Evolutionary conservation across 2,888 invertebrate genomes (phyloP), one percentile per base, ranked within the genome.

Genomic region (Latheticus oryzae): DNA sequence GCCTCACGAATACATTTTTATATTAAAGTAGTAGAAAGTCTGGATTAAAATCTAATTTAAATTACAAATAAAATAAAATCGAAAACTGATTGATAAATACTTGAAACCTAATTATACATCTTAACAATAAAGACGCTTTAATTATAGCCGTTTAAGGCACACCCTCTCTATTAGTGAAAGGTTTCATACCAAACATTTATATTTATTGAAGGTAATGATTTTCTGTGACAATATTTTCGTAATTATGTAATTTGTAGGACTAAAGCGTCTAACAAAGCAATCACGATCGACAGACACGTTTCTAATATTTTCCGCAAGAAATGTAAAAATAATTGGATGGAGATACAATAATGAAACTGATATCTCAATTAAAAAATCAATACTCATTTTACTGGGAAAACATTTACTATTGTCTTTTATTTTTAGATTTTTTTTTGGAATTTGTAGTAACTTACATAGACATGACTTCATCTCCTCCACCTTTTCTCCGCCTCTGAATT

Each of bases 151-250:
- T 45, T 28, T 19, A 45, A 17, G 45, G 24, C 48, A 48, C 48
- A 21, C 48, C 48, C 35, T 35, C 47, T n/a, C n/a, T 8, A 24
- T 42, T 21, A 35, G 48, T 48, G 48, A 48, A 48, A 47, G 47
- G 47, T 21, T 26, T 42, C 9, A 28, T 11, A 9, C 5, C 19
- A 17, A 9, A 16, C 26, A 8, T 26, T 42, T 24, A 33, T 17
- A 28, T 48, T n/a, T 47, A 48, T 33, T 33, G 33, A 12, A 28
- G 17, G 45, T 30, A 42, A 42, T 28, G 26, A 8, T 26, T 42
- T 42, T 15, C 16, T 30, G 48, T 26, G 48, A 35, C 48, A 35
- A 48, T 48, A 48, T 33, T 8, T 7, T 21, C 35, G 35, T 28
- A 28, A 12, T 28, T 28, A 28, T 28, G 28, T 28, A 28, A 28